Conservation (phyloP, 2,113 vertebrate genomes). For the Hypanus sabinus region DNA sequence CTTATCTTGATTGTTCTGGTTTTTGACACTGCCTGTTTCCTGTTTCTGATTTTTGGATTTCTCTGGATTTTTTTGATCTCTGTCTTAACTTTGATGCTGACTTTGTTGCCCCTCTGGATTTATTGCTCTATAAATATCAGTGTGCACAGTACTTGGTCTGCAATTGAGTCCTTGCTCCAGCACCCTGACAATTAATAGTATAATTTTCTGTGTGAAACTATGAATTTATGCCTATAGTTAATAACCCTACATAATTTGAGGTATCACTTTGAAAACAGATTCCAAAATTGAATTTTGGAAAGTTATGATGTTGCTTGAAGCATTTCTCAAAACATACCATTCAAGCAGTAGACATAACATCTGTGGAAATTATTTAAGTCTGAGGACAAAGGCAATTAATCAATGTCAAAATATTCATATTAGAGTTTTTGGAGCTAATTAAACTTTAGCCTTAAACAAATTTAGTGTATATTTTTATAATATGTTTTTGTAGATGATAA, state of each 20-base stretch:
- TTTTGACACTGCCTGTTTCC: too few species aligned
- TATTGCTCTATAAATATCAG: too few species aligned
- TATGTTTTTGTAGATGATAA: not conserved
- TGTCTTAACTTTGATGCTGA: too few species aligned
- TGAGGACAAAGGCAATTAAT: not conserved
- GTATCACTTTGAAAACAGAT: not conserved
- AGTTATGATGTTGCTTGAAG: not conserved
- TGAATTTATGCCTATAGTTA: not conserved
- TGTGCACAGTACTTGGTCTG: too few species aligned
- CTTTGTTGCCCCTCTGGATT: too few species aligned
- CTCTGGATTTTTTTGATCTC: too few species aligned
- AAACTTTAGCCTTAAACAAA: not conserved
- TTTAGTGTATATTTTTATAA: not conserved
- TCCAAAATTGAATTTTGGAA: not conserved
- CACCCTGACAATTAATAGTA: not conserved
- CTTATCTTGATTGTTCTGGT: too few species aligned
- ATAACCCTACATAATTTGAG: not conserved
- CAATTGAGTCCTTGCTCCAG: too few species aligned
- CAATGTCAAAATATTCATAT: not conserved
- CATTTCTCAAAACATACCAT: not conserved
- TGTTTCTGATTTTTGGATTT: too few species aligned
- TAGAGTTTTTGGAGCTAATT: not conserved
- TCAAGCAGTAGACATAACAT: not conserved
- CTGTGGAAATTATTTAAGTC: not conserved
- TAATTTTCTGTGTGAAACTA: not conserved